phyloP scores from a whole-genome alignment of 2,797 vertebrate species.

The Arnoldichthys spilopterus region DNA sequence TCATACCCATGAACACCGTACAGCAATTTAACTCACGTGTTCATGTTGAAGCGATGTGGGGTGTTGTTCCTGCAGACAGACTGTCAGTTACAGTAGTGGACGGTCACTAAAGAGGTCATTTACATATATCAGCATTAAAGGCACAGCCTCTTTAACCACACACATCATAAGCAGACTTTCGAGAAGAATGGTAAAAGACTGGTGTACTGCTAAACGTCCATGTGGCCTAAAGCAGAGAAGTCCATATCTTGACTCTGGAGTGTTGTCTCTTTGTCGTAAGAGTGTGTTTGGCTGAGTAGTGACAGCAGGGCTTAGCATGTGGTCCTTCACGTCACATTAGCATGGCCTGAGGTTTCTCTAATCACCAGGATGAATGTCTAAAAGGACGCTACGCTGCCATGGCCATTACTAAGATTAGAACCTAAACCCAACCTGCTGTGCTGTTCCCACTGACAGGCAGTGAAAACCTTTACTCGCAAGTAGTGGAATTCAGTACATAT shows the following conservation, averaged over 20 bases:
- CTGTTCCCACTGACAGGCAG: background rate
- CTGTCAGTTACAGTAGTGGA: too few species aligned
- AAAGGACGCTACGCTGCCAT: slow-evolving; percentile 21
- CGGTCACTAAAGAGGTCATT: too few species aligned
- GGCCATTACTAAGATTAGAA: slow-evolving; percentile 19
- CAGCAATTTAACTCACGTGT: too few species aligned
- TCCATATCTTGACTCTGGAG: background rate
- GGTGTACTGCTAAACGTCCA: background rate
- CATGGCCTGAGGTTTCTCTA: slow-evolving; percentile 38
- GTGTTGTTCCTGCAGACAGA: too few species aligned
- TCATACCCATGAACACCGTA: too few species aligned
- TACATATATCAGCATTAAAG: too few species aligned
- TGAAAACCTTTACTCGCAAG: background rate
- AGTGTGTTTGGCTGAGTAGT: slow-evolving; percentile 11
- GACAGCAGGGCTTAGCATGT: slow-evolving; percentile 26
- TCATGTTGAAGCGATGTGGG: too few species aligned
- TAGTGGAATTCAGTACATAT: background rate
- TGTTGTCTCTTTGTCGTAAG: background rate
- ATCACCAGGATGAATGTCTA: slow-evolving; percentile 40
- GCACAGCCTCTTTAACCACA: too few species aligned
- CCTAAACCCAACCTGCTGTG: background rate
- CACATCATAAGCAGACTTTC: too few species aligned
- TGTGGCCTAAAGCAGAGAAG: slow-evolving; percentile 2
- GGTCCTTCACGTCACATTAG: slow-evolving; percentile 36
- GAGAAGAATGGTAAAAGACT: too few species aligned